phyloP scores from a whole-genome alignment of 2,888 invertebrate species.

The Cheilosia scutellata region DNA sequence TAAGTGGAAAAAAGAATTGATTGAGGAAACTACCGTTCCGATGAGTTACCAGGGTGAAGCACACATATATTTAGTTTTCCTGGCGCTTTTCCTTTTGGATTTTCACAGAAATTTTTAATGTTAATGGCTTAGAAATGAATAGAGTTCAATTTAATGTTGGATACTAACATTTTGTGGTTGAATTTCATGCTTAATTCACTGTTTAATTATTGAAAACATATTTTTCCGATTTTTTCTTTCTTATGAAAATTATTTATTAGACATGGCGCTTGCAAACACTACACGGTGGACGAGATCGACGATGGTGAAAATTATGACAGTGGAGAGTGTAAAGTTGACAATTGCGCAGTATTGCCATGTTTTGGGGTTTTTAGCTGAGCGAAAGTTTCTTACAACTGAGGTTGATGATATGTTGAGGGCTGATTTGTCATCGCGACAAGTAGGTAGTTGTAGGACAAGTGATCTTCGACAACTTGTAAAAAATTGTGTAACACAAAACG shows the following conservation, averaged over 20 bases:
- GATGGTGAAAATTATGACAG: constrained; percentile 64
- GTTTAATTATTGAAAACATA: constrained; percentile 60
- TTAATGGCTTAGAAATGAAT: constrained; percentile 9
- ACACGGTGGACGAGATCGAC: constrained; percentile 25
- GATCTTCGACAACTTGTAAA: too few relatives aligned
- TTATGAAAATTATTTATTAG: constrained; percentile 58
- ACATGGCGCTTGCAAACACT: constrained; percentile 73
- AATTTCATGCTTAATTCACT: constrained; percentile 60
- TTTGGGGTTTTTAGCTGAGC: constrained; percentile 5
- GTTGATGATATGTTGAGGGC: neutral
- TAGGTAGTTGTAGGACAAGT: too few relatives aligned
- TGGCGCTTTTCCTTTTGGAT: constrained; percentile 58
- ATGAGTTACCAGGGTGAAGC: constrained; percentile 72
- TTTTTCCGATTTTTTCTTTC: constrained; percentile 40
- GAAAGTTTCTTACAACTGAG: neutral
- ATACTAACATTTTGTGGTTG: constrained; percentile 70
- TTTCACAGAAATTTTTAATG: constrained; percentile 52
- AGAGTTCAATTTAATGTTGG: constrained; percentile 20
- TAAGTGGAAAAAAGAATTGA: constrained; percentile 55
- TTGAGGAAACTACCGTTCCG: constrained; percentile 75
- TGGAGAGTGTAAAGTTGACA: constrained; percentile 70
- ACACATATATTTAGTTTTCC: constrained; percentile 62
- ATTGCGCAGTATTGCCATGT: constrained; percentile 59
- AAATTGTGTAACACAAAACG: too few relatives aligned
- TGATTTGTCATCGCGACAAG: too few relatives aligned